Evolutionary conservation across 1,140 invertebrate genomes (phyloP).

Genomic region (Dendroctonus valens): DNA sequence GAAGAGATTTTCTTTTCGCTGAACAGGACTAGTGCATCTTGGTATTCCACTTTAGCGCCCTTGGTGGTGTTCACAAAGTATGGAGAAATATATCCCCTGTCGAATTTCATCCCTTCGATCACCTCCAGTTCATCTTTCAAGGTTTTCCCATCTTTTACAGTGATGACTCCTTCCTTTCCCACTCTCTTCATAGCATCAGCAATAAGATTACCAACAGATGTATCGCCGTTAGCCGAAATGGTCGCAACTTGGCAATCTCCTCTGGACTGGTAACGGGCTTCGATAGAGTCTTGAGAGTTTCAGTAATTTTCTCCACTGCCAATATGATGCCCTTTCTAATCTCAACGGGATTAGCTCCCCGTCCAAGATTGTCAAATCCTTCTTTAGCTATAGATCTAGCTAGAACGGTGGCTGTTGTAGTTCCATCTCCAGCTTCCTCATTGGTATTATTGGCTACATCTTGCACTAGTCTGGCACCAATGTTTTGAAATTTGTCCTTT

Average conservation of each 20-base stretch:
- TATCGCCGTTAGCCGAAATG: slow-evolving; percentile 98
- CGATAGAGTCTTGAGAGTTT: slow-evolving; percentile 86
- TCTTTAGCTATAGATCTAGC: slow-evolving; percentile 98
- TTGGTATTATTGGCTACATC: slow-evolving; percentile 99
- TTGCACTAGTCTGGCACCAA: slow-evolving; percentile 98
- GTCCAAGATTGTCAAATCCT: slow-evolving; percentile 98
- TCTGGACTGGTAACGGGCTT: slow-evolving; percentile 96
- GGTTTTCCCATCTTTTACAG: slow-evolving; percentile 99
- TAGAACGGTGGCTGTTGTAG: slow-evolving; percentile 97
- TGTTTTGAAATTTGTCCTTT: slow-evolving; percentile 99
- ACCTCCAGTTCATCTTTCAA: slow-evolving; percentile 95
- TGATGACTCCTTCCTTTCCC: slow-evolving; percentile 98
- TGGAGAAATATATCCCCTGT: slow-evolving; percentile 98
- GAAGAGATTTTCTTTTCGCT: slow-evolving; percentile 99
- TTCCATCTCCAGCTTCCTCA: slow-evolving; percentile 99
- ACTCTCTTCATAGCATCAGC: slow-evolving; percentile 99
- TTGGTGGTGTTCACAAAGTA: slow-evolving; percentile 99
- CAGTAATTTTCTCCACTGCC: slow-evolving; percentile 91
- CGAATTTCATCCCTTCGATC: slow-evolving; percentile 99
- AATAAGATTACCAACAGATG: slow-evolving; percentile 87
- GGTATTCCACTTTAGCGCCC: slow-evolving; percentile 97
- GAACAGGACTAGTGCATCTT: slow-evolving; percentile 92
- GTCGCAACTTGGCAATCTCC: slow-evolving; percentile 99
- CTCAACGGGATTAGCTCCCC: slow-evolving; percentile 98
- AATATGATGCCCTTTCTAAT: slow-evolving; percentile 95